Conservation (phyloP, 2,888 invertebrate genomes). For the Diadromus collaris region DNA sequence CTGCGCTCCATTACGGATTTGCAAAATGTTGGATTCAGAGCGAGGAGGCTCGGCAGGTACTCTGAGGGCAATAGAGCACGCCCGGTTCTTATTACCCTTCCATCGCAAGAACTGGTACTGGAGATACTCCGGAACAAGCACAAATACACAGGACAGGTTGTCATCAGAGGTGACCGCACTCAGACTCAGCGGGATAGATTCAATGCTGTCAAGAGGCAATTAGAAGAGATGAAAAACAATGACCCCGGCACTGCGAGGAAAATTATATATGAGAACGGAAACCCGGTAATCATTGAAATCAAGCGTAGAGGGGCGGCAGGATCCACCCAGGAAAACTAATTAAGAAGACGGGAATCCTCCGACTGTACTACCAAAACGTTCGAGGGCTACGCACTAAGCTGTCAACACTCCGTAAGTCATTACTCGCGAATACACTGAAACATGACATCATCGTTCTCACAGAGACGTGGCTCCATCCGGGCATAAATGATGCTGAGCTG, state of each 20-base stretch:
- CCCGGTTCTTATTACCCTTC: neutral
- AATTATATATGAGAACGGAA: neutral
- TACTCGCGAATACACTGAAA: neutral
- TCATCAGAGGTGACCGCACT: no score
- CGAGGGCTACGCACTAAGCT: conserved; percentile 24
- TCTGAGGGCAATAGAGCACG: neutral
- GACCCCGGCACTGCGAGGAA: no score
- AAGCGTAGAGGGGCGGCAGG: neutral
- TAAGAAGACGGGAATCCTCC: neutral
- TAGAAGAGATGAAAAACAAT: no score
- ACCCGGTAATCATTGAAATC: neutral
- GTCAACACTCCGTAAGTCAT: neutral
- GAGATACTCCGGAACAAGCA: neutral
- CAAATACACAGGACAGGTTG: neutral
- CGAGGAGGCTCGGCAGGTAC: neutral
- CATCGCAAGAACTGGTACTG: neutral
- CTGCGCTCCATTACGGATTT: neutral
- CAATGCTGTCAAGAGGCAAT: no score
- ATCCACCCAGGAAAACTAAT: neutral
- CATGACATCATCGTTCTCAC: neutral
- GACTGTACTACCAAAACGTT: conserved; percentile 16
- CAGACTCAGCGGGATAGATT: no score
- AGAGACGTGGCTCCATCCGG: neutral
- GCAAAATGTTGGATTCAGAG: neutral
- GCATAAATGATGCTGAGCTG: neutral